These are phyloP conservation scores for Blastobasis adustella DNA, from an alignment of 2,888 invertebrate genomes.

Conservation along the genomic window DNA sequence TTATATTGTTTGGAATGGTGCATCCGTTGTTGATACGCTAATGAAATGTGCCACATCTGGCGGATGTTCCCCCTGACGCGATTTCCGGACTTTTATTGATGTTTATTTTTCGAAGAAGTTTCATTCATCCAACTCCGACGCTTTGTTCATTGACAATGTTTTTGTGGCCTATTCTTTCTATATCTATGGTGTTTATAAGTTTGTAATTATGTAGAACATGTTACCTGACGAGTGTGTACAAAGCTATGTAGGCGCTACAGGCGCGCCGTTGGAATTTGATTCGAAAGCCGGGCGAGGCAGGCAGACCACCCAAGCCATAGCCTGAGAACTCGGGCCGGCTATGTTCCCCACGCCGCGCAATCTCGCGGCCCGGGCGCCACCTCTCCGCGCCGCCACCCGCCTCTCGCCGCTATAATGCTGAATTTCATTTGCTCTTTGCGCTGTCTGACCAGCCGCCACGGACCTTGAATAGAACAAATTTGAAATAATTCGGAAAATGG, in stretches of 20 bases:
- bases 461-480: background rate
- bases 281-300: slow-evolving; percentile 60
- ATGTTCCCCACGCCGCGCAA: slow-evolving; percentile 65
- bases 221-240: no score
- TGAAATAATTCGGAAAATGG: background rate
- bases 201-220: no score
- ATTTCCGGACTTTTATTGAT: slow-evolving; percentile 57
- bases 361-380: slow-evolving; percentile 48
- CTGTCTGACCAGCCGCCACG: slow-evolving; percentile 3
- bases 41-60: slow-evolving; percentile 60
- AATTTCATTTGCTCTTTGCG: slow-evolving; percentile 67
- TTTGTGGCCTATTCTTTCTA: no score
- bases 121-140: slow-evolving; percentile 1
- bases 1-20: background rate
- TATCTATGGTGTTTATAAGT: no score
- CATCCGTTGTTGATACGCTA: slow-evolving; percentile 1
- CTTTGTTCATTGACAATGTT: no score
- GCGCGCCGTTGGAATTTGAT: slow-evolving; percentile 66
- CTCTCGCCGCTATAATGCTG: slow-evolving; percentile 52
- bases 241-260: slow-evolving; percentile 55
- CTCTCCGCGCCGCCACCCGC: slow-evolving; percentile 44
- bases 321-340: slow-evolving; percentile 68
- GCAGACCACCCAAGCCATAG: slow-evolving; percentile 61
- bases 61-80: slow-evolving; percentile 67
- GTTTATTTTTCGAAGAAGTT: slow-evolving; percentile 49